These are phyloP conservation scores for Anguilla anguilla DNA, from an alignment of 2,797 vertebrate genomes.

Conservation along the genomic window DNA sequence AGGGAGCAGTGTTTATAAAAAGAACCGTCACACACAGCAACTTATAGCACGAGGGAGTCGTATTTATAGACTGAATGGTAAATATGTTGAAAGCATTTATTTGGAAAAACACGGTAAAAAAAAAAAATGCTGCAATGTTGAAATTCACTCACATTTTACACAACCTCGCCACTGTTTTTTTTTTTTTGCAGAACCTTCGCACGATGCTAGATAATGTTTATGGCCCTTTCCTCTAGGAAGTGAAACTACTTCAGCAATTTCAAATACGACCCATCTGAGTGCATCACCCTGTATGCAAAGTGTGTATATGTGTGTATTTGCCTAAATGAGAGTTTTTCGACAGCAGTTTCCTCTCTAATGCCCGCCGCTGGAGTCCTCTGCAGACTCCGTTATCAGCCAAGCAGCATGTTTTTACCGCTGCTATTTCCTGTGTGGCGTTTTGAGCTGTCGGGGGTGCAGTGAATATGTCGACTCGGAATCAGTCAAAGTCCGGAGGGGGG, in stretches of 20 bases:
- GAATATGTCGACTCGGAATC: not conserved
- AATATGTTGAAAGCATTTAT: not conserved
- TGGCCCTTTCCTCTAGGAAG: not conserved
- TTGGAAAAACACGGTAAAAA: not conserved
- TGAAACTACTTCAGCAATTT: not conserved
- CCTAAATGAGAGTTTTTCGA: not conserved
- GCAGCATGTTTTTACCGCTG: not conserved
- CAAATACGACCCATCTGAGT: not conserved
- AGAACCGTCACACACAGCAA: not conserved
- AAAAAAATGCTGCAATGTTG: not conserved
- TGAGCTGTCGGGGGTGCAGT: not conserved
- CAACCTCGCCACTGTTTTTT: not conserved
- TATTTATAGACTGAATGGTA: not conserved
- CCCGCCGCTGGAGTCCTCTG: not conserved
- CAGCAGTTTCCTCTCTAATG: not conserved
- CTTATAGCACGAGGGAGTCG: too few species aligned
- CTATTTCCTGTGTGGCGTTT: conserved; percentile 18
- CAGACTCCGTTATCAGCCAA: not conserved
- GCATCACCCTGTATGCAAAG: not conserved
- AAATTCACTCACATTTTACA: not conserved
- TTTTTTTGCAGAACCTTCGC: not conserved
- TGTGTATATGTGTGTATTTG: not conserved
- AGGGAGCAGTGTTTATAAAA: not conserved
- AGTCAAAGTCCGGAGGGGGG: not conserved
- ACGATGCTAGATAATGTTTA: not conserved